Conservation (phyloP, 2,797 vertebrate genomes). For the Cebuella pygmaea region DNA sequence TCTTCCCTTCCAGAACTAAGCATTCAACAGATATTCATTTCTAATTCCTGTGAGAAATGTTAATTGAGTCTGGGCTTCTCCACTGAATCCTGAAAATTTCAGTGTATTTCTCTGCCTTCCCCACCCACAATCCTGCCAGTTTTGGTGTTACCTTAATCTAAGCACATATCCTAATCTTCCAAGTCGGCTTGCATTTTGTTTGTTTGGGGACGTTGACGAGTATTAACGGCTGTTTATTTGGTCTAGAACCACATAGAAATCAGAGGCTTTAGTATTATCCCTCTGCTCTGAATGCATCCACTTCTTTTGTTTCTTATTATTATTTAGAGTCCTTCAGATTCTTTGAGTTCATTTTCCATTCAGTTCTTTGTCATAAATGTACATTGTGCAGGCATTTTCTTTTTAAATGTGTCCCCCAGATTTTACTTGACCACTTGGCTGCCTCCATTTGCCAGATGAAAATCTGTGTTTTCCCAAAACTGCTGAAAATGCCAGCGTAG, state of each 20-base stretch:
- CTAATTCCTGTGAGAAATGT: neutral
- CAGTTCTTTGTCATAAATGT: neutral
- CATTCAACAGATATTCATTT: neutral
- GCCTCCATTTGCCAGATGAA: slow-evolving; percentile 2
- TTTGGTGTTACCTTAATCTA: neutral
- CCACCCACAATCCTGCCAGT: neutral
- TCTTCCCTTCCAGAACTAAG: neutral
- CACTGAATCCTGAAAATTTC: neutral
- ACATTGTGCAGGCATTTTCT: neutral
- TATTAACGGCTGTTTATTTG: neutral
- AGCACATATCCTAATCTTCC: neutral
- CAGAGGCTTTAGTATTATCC: neutral
- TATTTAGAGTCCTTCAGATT: neutral
- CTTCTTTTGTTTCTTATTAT: slow-evolving; percentile 36
- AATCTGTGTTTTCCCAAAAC: neutral
- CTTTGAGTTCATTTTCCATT: neutral
- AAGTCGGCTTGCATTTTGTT: neutral
- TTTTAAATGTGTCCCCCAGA: neutral
- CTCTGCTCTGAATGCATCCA: neutral
- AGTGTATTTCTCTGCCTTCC: neutral
- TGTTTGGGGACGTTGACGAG: neutral
- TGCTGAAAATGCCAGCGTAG: neutral
- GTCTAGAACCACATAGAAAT: neutral
- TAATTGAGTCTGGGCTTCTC: neutral
- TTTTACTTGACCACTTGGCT: neutral